A percentile compares a stretch with the other conserved stretches of the same genome.
Evolutionary conservation across 2,797 vertebrate species (phyloP).

Genomic region (Microtus obscurus): DNA sequence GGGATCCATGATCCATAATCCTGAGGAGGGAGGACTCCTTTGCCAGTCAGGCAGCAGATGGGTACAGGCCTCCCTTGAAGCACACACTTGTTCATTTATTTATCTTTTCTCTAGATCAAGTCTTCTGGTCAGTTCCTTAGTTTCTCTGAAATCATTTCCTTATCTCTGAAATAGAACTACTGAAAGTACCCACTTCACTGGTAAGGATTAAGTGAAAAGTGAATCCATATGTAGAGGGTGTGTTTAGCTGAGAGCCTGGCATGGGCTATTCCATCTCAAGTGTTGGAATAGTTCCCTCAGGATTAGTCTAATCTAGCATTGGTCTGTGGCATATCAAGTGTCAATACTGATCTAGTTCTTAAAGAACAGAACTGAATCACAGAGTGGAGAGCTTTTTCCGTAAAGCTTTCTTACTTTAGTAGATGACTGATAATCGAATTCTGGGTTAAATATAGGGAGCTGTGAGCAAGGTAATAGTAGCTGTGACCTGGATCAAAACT

Average conservation of each 20-base stretch:
- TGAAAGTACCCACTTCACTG: not conserved
- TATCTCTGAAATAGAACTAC: not conserved
- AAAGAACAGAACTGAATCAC: not conserved
- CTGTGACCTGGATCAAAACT: not conserved
- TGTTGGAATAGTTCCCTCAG: not conserved
- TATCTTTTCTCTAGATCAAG: not conserved
- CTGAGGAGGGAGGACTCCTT: not conserved
- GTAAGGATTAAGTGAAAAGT: not conserved
- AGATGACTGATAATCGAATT: not conserved
- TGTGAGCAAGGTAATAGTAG: not conserved
- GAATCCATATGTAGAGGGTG: not conserved
- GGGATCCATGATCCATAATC: not conserved
- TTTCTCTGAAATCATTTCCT: not conserved
- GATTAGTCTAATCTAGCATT: not conserved
- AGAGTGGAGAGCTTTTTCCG: not conserved
- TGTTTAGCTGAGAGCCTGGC: not conserved
- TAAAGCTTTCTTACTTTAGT: not conserved
- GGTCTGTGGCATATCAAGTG: rapidly evolving
- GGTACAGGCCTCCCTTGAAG: not conserved
- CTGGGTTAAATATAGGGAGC: not conserved
- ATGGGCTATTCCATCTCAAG: not conserved
- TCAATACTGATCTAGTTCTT: not conserved
- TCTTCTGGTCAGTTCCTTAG: not conserved
- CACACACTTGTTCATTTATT: not conserved
- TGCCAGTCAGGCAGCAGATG: not conserved